A percentile compares a stretch with the other conserved stretches of the same genome.
phyloP scores from a whole-genome alignment of 92 coral and sea anemone species.

The Epizoanthus fatuus region DNA sequence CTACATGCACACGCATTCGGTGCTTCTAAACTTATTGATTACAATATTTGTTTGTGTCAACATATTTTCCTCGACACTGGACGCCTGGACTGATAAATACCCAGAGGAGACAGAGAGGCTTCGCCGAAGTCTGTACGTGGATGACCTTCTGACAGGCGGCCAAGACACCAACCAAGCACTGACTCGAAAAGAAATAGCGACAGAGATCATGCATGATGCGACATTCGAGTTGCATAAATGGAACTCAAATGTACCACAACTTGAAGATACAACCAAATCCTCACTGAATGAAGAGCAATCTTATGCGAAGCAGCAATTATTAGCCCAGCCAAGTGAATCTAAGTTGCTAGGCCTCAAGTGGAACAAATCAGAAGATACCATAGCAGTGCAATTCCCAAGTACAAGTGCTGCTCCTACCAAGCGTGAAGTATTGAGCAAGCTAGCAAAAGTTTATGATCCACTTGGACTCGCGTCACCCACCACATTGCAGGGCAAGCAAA shows the following conservation, averaged over 20 bases:
- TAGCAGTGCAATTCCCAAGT: constrained; percentile 45
- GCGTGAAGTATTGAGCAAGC: constrained; percentile 52
- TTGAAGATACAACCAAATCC: constrained; percentile 19
- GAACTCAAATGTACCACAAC: constrained; percentile 42
- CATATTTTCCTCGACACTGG: too few relatives aligned
- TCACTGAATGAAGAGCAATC: constrained; percentile 22
- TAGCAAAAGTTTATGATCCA: constrained; percentile 65
- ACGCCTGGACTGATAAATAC: constrained; percentile 20
- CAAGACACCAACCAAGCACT: constrained; percentile 35
- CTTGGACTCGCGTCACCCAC: constrained; percentile 52
- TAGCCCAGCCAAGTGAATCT: constrained; percentile 40
- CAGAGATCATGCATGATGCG: constrained; percentile 55
- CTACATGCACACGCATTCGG: too few relatives aligned
- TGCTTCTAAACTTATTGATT: too few relatives aligned
- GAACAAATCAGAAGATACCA: constrained; percentile 53
- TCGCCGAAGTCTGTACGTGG: constrained; percentile 61
- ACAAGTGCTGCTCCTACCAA: constrained; percentile 50
- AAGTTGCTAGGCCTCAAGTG: constrained; percentile 61
- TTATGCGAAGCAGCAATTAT: constrained; percentile 65
- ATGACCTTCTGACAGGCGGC: constrained; percentile 49
- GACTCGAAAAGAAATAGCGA: constrained; percentile 36
- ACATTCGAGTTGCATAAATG: constrained; percentile 56
- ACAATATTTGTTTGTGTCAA: too few relatives aligned
- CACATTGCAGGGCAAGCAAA: constrained; percentile 56
- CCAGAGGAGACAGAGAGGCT: constrained; percentile 42